Percentiles rank a stretch among this genome's conserved stretches.
Conservation (phyloP, 2,113 vertebrate species). For the Cololabis saira region DNA sequence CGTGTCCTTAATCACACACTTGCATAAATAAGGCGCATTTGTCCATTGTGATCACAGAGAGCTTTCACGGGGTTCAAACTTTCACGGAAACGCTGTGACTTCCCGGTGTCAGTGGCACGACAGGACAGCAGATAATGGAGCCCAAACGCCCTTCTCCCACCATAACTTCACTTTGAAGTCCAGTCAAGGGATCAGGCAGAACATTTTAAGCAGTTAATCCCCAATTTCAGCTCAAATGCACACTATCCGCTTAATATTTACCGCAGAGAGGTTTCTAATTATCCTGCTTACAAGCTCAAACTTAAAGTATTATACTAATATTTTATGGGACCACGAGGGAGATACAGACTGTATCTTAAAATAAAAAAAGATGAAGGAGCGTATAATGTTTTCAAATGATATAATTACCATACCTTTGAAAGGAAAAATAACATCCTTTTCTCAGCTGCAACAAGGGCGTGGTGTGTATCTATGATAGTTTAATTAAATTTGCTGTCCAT, state of each 20-base stretch:
- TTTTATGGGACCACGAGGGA: constrained; percentile 47
- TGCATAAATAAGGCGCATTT: not conserved
- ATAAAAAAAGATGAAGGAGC: constrained; percentile 18
- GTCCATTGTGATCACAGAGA: not conserved
- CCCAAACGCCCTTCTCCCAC: constrained; percentile 13
- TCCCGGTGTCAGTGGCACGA: constrained; percentile 32
- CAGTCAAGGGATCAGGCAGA: constrained; percentile 64
- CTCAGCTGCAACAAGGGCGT: constrained; percentile 60
- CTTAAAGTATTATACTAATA: constrained; percentile 40
- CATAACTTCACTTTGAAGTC: constrained; percentile 74
- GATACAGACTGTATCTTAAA: constrained; percentile 11
- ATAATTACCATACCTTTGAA: constrained; percentile 71
- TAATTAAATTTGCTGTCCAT: constrained; percentile 81
- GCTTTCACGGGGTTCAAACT: constrained; percentile 43
- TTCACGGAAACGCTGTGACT: constrained; percentile 48
- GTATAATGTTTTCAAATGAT: constrained; percentile 54
- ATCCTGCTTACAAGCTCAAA: constrained; percentile 62
- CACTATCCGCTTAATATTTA: constrained; percentile 70
- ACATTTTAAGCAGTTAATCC: constrained; percentile 70
- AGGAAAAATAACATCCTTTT: constrained; percentile 32
- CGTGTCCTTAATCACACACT: not conserved
- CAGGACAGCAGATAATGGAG: constrained; percentile 49
- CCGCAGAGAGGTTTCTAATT: constrained; percentile 67
- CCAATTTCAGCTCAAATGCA: constrained; percentile 63
- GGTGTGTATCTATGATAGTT: constrained; percentile 52